Base-by-base conservation (phyloP, 2,113 vertebrate genomes). In the Pampusana beccarii region DNA sequence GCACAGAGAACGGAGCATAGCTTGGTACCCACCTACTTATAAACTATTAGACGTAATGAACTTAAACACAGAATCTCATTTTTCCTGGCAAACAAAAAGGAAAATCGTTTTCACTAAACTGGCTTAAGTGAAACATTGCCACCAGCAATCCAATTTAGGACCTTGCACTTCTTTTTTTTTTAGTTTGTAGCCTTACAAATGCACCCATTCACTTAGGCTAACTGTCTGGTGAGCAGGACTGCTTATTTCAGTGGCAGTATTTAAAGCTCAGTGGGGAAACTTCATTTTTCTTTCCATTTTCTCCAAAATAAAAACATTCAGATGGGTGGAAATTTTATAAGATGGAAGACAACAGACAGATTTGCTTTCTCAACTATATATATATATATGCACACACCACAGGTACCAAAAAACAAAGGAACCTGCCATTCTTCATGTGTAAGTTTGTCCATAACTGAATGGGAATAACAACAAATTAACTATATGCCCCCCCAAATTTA, bases 11-110 rank as follows among this genome's bases (percentile, higher is more conserved):
- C 33, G 66, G 44, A 86, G 51, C 77, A 34, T 0, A n/a, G n/a
- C 36, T 70, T 21, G 2, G 28, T 36, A 44, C 33, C 18, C 53
- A 42, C 69, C 31, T 57, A 65, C 54, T 83, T 44, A 25, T 1
- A 73, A 70, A 90, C 33, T 56, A 46, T 46, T 33, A 70, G 60
- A 91, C 23, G 56, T 58, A 79, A 89, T 51, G 61, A 85, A 91
- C 60, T 91, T 89, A 23, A 69, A 95, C 62, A 92, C 86, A 96
- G 48, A 69, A 85, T 89, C 51, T 85, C 3, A 2, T 28, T 94
- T 91, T 93, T 89, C 95, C 87, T 87, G 95, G 87, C 69, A 91
- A 95, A 81, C 80, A 78, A 74, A 91, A 91, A 77, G 56, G 72
- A 71, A 97, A 90, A 79, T 21, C 0, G 44, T 85, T 93, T 94